These are phyloP conservation scores for Meda fulgida DNA, from an alignment of 2,797 vertebrate genomes.

Conservation along the genomic window DNA sequence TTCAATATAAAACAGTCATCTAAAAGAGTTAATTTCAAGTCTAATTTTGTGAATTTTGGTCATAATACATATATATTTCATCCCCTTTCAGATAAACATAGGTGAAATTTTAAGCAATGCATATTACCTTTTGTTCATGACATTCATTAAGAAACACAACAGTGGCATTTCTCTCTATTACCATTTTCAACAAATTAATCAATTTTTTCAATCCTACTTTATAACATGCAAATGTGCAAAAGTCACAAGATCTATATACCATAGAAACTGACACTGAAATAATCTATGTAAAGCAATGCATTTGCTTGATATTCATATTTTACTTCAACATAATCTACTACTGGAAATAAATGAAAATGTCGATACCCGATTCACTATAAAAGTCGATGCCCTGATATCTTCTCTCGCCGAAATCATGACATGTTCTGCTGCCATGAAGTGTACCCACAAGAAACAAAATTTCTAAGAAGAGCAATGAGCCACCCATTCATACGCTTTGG, in stretches of 20 bases:
- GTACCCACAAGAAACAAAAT: background rate
- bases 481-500: background rate
- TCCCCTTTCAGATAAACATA: background rate
- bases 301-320: background rate
- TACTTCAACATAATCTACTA: background rate
- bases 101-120: background rate
- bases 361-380: background rate
- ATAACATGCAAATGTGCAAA: background rate
- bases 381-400: background rate
- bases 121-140: background rate
- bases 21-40: background rate
- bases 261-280: background rate
- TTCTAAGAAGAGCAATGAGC: background rate
- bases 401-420: background rate
- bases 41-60: background rate
- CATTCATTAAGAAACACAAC: background rate
- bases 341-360: slow-evolving; percentile 12
- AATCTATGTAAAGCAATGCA: background rate
- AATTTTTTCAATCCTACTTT: background rate
- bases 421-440: background rate
- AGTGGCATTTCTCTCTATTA: background rate
- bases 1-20: background rate
- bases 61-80: background rate
- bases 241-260: background rate
- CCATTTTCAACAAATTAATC: too few relatives aligned